These are phyloP conservation scores for Ophion ventricosus DNA, from an alignment of 2,888 invertebrate species.

Conservation along the genomic window DNA sequence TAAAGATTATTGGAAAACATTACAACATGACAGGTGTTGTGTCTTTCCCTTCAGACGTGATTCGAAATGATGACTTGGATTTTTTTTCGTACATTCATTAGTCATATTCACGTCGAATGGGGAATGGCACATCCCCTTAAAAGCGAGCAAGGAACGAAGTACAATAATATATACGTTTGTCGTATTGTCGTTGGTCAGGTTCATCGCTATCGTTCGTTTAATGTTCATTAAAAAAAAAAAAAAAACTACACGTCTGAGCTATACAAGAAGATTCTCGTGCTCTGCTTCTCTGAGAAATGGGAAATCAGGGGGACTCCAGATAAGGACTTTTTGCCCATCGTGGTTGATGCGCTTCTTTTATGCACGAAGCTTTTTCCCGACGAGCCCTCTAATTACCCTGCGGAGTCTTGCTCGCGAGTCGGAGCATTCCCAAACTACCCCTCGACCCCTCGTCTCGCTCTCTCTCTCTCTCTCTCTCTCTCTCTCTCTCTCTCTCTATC, in stretches of 20 bases:
- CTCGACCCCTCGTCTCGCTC: too few relatives aligned
- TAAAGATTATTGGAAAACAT: too few relatives aligned
- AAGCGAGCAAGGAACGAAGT: neutral
- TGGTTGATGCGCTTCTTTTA: constrained; percentile 54
- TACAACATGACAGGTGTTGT: too few relatives aligned
- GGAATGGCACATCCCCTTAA: neutral
- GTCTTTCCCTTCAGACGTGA: too few relatives aligned
- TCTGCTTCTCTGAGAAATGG: constrained; percentile 59
- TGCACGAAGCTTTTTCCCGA: constrained; percentile 63
- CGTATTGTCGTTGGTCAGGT: constrained; percentile 48
- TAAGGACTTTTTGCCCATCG: constrained; percentile 71
- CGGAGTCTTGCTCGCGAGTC: constrained; percentile 67
- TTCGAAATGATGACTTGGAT: neutral
- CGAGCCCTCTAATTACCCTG: constrained; percentile 83
- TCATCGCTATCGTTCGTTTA: constrained; percentile 69
- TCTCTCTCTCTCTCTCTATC: constrained; percentile 67
- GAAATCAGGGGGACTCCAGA: constrained; percentile 76
- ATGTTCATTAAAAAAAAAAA: constrained; percentile 78
- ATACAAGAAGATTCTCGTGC: constrained; percentile 10
- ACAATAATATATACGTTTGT: neutral
- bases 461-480: constrained; percentile 56
- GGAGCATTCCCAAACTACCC: constrained; percentile 54
- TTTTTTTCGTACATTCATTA: neutral
- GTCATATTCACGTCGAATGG: neutral
- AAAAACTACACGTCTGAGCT: constrained; percentile 71